Evolutionary conservation across 2,797 vertebrate genomes (phyloP).

Genomic region (Girardinus metallicus): DNA sequence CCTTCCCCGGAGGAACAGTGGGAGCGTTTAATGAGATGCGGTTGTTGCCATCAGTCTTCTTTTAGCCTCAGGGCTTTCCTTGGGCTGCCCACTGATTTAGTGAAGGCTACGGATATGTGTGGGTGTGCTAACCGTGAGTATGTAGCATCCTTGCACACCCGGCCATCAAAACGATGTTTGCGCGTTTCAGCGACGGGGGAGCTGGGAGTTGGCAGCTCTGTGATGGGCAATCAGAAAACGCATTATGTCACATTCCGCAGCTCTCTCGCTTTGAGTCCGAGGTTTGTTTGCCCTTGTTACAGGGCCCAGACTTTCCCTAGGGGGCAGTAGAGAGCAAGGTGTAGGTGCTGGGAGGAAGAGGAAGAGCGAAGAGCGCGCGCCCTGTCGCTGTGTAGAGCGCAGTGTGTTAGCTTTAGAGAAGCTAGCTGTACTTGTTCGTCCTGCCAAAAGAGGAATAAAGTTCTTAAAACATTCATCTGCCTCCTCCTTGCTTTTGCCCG

Average conservation of each 20-base stretch:
- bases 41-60: slow-evolving; percentile 58
- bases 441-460: no score
- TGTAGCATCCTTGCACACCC: neutral
- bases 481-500: no score
- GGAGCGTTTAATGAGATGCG: slow-evolving; percentile 66
- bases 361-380: no score
- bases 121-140: no score
- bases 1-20: slow-evolving; percentile 37
- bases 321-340: no score
- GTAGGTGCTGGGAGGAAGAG: no score
- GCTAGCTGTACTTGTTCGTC: no score
- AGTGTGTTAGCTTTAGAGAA: no score
- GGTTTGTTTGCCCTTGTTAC: slow-evolving; percentile 8
- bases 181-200: neutral
- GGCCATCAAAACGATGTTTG: slow-evolving; percentile 9
- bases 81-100: slow-evolving; percentile 55
- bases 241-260: neutral
- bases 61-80: slow-evolving; percentile 55
- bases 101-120: slow-evolving; percentile 15
- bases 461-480: no score
- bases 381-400: no score
- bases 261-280: slow-evolving; percentile 21
- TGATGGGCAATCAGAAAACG: slow-evolving; percentile 17
- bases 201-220: slow-evolving; percentile 5
- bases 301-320: no score